These are phyloP conservation scores for Tyrophagus putrescentiae DNA, from an alignment of 1,140 invertebrate genomes.

Conservation along the genomic window DNA sequence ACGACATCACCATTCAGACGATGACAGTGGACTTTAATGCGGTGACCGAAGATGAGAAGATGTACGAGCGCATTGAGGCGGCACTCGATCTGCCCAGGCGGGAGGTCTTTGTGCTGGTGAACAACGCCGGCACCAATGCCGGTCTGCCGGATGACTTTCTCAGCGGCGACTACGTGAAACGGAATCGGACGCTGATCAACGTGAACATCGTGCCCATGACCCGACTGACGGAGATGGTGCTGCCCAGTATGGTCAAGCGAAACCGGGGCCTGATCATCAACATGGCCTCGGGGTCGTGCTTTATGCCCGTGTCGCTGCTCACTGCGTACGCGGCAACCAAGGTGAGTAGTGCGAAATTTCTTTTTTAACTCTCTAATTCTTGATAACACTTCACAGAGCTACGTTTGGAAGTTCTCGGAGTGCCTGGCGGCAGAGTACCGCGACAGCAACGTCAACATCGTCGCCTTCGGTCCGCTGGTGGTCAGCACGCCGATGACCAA, in stretches of 20 bases:
- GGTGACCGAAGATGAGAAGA: too few relatives aligned
- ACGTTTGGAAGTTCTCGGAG: neutral
- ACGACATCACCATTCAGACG: too few relatives aligned
- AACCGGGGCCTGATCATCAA: constrained; percentile 67
- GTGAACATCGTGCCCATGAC: constrained; percentile 18
- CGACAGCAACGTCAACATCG: too few relatives aligned
- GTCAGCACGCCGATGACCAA: too few relatives aligned
- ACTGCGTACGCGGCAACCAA: too few relatives aligned
- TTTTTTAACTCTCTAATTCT: too few relatives aligned
- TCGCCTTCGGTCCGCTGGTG: too few relatives aligned
- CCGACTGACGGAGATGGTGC: constrained; percentile 61
- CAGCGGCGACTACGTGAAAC: constrained; percentile 29
- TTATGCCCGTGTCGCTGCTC: too few relatives aligned
- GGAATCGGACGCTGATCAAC: constrained; percentile 15
- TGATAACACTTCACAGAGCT: neutral
- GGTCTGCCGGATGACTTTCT: neutral
- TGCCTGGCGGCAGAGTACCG: neutral
- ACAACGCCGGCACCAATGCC: constrained; percentile 14
- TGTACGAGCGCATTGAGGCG: constrained; percentile 17
- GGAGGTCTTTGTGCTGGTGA: constrained; percentile 19
- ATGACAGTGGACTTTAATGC: constrained; percentile 30
- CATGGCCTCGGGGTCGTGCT: too few relatives aligned
- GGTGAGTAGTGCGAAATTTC: too few relatives aligned
- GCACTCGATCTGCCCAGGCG: constrained; percentile 31
- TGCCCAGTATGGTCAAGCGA: constrained; percentile 73